Base-by-base conservation (phyloP, 2,797 vertebrate genomes). In the Mallotus villosus region DNA sequence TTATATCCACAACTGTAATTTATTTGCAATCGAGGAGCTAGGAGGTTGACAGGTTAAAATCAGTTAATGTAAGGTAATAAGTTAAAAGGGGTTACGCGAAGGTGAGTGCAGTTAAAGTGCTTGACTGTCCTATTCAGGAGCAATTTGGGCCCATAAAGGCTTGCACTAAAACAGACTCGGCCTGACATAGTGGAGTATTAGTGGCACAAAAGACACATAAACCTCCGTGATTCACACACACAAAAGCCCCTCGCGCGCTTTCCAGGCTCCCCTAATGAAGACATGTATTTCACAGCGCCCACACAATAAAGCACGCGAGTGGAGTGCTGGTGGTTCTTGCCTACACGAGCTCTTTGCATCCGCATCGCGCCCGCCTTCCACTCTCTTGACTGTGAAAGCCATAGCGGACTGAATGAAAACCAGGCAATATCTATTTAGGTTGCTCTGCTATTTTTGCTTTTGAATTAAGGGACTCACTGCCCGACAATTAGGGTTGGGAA, bases 41-140 rank as follows among this genome's bases (percentile, higher is more conserved):
- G 68, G 73, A 78, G 81, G 84, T 85, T 86, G 87, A 87, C 85
- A 81, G 83, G 83, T 87, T 88, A 79, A 74, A 89, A 87, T 70
- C 83, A 91, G 88, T 90, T 91, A 92, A 93, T 92, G 60, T 74
- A 87, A 90, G 91, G 84, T 88, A 91, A 92, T 91, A 85, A 91
- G 90, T 88, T 88, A 92, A 93, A 92, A 92, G 89, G 86, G 89
- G 86, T 88, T 87, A 90, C 91, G 93, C 87, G 92, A 85, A 92
- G 92, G 88, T 91, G 88, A 90, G 86, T 89, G 88, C 92, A 89
- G 90, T 85, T 91, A 93, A 92, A 92, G 90, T 93, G 92, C 92
- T 92, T 90, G 86, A 86, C 89, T 91, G 92, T 91, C 86, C 92
- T 83, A 88, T 92, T 90, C 83, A 80, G 55, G 74, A 73, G 83